Evolutionary conservation across 2,888 invertebrate genomes (phyloP), one percentile per base, ranked within the genome.

Genomic region (Synergus gifuensis): DNA sequence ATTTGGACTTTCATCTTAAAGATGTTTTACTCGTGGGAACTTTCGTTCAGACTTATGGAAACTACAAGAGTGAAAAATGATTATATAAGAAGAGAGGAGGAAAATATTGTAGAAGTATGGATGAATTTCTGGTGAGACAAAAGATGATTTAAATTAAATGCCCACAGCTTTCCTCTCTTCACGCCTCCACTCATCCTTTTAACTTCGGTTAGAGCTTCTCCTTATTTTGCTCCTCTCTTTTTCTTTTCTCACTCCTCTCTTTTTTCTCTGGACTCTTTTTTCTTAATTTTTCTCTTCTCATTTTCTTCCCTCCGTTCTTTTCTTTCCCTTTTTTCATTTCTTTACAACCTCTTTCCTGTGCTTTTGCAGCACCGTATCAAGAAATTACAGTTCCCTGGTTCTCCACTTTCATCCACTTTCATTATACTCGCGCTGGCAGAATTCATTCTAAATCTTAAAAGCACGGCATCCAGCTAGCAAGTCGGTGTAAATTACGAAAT

Each of bases 131-230:
- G 77, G 69, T 58, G 78, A 83, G 85, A 88, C 87, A 88, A 86
- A 82, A 81, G 79, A 60, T 84, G 86, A 87, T 89, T 87, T 84
- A 86, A 89, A 89, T 89, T 86, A 89, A 89, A 88, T 84, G 84
- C 85, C 85, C 85, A 80, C 28, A 83, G 36, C 36, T 54, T 73
- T 40, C 28, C 28, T 73, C n/a, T 73, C 36, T 9, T 73, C n/a
- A 11, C 36, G 11, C 18, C 4, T 49, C 18, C 11, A 67, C 11
- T 44, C 49, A 49, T n/a, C 12, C 12, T 67, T 67, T 42, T 66
- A 63, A 5, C 49, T n/a, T 49, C 49, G n/a, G 49, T 49, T 49
- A 49, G 16, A 49, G 16, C n/a, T 2, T 67, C 7, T 40, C n/a
- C 9, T 40, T 5, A 42, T 44, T 44, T 46, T 67, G 18, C 58